Percentiles rank a stretch among this genome's conserved stretches.
Conservation (phyloP, 2,797 vertebrate genomes). For the Huso huso region DNA sequence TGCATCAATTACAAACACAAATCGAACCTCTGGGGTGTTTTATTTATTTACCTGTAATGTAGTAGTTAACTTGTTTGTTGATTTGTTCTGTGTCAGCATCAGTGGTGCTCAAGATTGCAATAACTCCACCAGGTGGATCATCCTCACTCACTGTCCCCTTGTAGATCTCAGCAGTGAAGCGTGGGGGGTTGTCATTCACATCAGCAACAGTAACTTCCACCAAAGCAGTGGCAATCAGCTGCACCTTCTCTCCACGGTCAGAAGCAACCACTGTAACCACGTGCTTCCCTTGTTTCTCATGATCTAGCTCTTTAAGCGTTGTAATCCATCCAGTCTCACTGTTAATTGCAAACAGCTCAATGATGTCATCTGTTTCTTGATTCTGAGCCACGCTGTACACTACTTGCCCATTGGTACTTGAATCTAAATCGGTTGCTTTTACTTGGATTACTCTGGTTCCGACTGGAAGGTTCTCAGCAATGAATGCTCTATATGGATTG, state of each 20-base stretch:
- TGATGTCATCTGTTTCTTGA: constrained; percentile 41
- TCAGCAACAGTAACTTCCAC: constrained; percentile 83
- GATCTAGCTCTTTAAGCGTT: constrained; percentile 76
- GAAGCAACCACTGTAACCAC: constrained; percentile 75
- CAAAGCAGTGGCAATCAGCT: constrained; percentile 69
- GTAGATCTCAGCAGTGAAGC: constrained; percentile 81
- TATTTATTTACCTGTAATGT: constrained; percentile 75
- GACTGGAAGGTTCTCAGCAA: constrained; percentile 84
- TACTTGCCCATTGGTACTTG: constrained; percentile 82
- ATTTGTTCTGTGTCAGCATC: constrained; percentile 80
- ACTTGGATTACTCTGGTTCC: constrained; percentile 84
- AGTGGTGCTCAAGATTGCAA: constrained; percentile 79
- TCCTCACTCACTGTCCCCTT: constrained; percentile 86
- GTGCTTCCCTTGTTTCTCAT: constrained; percentile 73
- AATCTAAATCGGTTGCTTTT: constrained; percentile 82
- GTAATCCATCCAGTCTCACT: constrained; percentile 93
- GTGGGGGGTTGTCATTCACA: constrained; percentile 86
- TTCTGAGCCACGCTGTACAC: constrained; percentile 53
- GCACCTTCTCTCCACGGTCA: constrained; percentile 74
- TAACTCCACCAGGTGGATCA: constrained; percentile 78
- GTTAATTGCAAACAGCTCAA: constrained; percentile 74
- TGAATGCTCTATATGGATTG: constrained; percentile 76
- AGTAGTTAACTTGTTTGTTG: constrained; percentile 80
- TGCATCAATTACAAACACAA: no score
- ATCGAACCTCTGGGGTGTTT: no score